These are phyloP conservation scores for Callorhinus ursinus DNA, from an alignment of 2,113 vertebrate genomes.

Conservation along the genomic window DNA sequence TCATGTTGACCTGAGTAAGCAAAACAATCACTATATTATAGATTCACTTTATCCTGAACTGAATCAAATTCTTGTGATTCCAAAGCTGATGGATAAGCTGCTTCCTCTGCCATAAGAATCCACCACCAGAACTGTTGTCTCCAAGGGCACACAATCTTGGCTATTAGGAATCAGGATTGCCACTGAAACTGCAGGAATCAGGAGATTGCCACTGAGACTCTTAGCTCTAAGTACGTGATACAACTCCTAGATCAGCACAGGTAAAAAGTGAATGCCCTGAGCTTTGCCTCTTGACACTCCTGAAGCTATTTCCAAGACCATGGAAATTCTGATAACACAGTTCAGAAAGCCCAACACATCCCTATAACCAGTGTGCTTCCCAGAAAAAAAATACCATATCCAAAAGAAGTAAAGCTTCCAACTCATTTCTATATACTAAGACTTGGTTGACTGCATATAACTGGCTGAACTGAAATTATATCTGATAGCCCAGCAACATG, in stretches of 20 bases:
- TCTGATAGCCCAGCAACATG: background rate
- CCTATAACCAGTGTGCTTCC: background rate
- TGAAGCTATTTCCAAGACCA: background rate
- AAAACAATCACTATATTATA: background rate
- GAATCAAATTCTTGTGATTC: background rate
- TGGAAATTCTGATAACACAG: background rate
- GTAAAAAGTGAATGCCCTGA: background rate
- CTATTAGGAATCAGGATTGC: background rate
- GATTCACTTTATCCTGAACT: background rate
- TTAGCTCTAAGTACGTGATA: background rate
- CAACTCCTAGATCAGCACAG: background rate
- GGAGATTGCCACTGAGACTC: too few relatives aligned
- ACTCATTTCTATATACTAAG: background rate
- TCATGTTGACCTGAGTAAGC: background rate
- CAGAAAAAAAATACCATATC: background rate
- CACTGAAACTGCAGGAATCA: background rate
- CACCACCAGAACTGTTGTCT: background rate
- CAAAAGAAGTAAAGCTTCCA: conserved; percentile 41
- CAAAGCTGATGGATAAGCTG: background rate
- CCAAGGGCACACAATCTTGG: background rate
- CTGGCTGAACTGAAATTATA: conserved; percentile 37
- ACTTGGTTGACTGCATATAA: background rate
- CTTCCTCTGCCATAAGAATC: background rate
- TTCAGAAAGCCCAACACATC: background rate
- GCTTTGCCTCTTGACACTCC: background rate